Evolutionary conservation across 2,888 invertebrate species (phyloP).

Genomic region (Drosophila nr. fundita): DNA sequence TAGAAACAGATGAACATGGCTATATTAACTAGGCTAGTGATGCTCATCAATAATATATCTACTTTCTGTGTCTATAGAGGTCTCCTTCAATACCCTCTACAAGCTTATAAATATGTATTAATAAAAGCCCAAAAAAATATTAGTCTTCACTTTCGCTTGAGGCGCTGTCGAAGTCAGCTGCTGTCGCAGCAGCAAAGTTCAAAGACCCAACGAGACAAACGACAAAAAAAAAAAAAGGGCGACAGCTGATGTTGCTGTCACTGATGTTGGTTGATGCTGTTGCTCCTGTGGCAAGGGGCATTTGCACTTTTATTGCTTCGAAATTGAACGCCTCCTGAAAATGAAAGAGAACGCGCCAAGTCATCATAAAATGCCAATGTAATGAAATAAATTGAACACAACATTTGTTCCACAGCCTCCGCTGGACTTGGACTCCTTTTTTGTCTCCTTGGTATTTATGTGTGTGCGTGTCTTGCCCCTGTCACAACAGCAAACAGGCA

Average conservation of each 20-base stretch:
- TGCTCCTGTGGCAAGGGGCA: conserved; percentile 57
- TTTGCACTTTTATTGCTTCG: conserved; percentile 70
- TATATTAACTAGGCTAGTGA: not conserved
- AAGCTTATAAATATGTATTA: not conserved
- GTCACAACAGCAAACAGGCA: conserved; percentile 55
- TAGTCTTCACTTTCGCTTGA: conserved; percentile 36
- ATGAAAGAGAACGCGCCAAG: conserved; percentile 57
- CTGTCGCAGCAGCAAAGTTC: conserved; percentile 47
- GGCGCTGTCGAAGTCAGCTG: conserved; percentile 47
- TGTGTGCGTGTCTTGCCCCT: conserved; percentile 21
- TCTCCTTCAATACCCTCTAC: not conserved
- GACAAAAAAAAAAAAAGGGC: conserved; percentile 8
- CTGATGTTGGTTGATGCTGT: conserved; percentile 15
- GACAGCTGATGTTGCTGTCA: conserved; percentile 58
- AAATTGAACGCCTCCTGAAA: conserved; percentile 63
- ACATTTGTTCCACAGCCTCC: conserved; percentile 64
- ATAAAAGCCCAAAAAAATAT: conserved; percentile 4
- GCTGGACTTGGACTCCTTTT: conserved; percentile 2
- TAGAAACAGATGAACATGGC: not conserved
- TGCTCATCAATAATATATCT: not conserved
- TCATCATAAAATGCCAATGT: conserved; percentile 73
- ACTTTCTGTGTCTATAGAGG: not conserved
- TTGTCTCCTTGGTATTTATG: conserved; percentile 1
- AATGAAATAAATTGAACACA: conserved; percentile 76
- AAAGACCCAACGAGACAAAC: conserved; percentile 47